Base-by-base conservation (phyloP, 2,113 vertebrate species). In the Motacilla tschutschensis region DNA sequence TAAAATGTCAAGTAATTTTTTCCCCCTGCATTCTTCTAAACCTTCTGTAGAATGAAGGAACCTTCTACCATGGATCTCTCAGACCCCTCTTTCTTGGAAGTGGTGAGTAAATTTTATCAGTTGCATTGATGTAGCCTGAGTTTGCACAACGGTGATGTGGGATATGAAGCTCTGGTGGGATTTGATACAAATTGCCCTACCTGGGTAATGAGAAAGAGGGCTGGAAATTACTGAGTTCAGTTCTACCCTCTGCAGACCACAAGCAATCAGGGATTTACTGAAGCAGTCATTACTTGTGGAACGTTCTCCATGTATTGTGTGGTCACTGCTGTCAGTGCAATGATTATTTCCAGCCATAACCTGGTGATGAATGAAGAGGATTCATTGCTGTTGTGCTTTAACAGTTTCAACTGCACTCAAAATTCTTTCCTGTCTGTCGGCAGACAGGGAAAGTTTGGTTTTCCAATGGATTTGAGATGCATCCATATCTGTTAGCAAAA, bases 31-130 rank as follows among this genome's bases (percentile, higher is more conserved):
- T 72, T 76, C 29, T 63, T 57, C 55, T 35, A 43, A 85, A 31
- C 9, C 21, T 43, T 15, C 2, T 5, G 9, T 14, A 29, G 69
- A 55, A 51, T 0, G 0, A 72, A 82, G 38, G 20, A 8, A 22
- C 14, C 28, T 64, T 44, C 58, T 44, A 38, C 20, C 4, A 26
- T 5, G 36, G 33, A 47, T 33, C 28, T 60, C 36, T 36, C 17
- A 18, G 6, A 8, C 2, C 14, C 11, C 31, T 65, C 0, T 35
- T 22, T 26, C 22, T 22, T 50, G 74, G 65, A 70, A 62, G 31
- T 0, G 13, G 58, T 88, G 84, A 91, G 70, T 53, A 50, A n/a
- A 87, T 84, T n/a, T 62, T 16, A 36, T 29, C 44, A 48, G 25
- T 35, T 66, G 21, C 7, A 43, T 31, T 40, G 17, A 14, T 40